Base-by-base conservation (phyloP, 2,888 invertebrate species). In the Ypsolopha sequella region DNA sequence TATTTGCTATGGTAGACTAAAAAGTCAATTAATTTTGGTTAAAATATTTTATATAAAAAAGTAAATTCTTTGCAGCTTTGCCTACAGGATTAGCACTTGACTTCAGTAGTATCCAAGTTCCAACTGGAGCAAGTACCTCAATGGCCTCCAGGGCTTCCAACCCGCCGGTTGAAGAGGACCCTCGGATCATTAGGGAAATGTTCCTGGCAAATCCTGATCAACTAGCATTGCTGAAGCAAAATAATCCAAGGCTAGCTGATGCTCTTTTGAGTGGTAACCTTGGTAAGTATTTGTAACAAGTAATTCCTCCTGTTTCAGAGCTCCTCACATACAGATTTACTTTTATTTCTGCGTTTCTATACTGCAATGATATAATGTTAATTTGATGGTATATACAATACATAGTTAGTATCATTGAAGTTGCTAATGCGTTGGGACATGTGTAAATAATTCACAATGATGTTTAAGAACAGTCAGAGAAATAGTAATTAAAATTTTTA, bases 231-330 rank as follows among this genome's bases (percentile, higher is more conserved):
- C 85, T 98, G 7, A 95, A 96, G 70, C 97, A 98, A 73, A 95
- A 98, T 66, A 98, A 98, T 86, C 95, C 97, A 6, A 89, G 93
- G 58, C 80, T 98, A 53, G 97, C 98, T 8, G 97, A 97, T 73
- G 97, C 98, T 13, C 79, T 98, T 34, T 87, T 95, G 1, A 94
- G 93, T 62, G 96, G 95, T 34, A 93, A 93, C 73, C 88, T 95
- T 59, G 94, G 92, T 93, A 76, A 69, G 77, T 4, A 41, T 41
- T 39, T 6, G n/a, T n/a, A n/a, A n/a, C n/a, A n/a, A n/a, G n/a
- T n/a, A n/a, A n/a, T n/a, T n/a, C n/a, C n/a, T n/a, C n/a, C n/a
- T n/a, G n/a, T n/a, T n/a, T n/a, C n/a, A n/a, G n/a, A n/a, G n/a
- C n/a, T n/a, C n/a, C n/a, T n/a, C n/a, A n/a, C n/a, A n/a, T n/a